Evolutionary conservation across 2,888 invertebrate genomes (phyloP).

Genomic region (Ryuthela nishihirai): DNA sequence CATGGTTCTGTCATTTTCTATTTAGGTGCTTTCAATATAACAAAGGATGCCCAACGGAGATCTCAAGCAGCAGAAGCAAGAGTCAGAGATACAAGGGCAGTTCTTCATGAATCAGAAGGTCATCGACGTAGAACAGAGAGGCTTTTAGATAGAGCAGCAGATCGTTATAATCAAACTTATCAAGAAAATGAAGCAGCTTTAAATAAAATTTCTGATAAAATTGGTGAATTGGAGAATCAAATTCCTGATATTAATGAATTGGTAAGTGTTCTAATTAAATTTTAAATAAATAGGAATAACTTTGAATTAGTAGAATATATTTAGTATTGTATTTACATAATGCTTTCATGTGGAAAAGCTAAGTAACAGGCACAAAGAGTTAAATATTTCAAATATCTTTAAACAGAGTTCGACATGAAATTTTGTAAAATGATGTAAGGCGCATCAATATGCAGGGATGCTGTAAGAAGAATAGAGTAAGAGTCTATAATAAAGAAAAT

Average conservation of each 20-base stretch:
- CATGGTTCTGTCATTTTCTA: neutral
- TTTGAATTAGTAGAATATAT: too few species aligned
- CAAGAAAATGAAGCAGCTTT: constrained; percentile 69
- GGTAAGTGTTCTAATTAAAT: constrained; percentile 56
- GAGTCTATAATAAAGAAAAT: too few species aligned
- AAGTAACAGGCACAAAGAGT: too few species aligned
- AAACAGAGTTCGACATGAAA: too few species aligned
- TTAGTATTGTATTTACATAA: too few species aligned
- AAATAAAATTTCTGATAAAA: constrained; percentile 61
- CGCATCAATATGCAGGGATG: too few species aligned
- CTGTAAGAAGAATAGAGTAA: too few species aligned
- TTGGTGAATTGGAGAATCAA: constrained; percentile 64
- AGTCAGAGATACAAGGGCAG: constrained; percentile 49
- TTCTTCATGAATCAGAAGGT: constrained; percentile 59
- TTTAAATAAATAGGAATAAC: too few species aligned
- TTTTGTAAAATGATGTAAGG: too few species aligned
- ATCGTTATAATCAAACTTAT: constrained; percentile 62
- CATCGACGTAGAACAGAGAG: constrained; percentile 64
- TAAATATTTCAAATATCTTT: too few species aligned
- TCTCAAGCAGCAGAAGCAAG: constrained; percentile 57
- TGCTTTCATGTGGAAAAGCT: too few species aligned
- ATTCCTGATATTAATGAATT: constrained; percentile 83
- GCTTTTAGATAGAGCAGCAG: constrained; percentile 59
- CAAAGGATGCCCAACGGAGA: constrained; percentile 65
- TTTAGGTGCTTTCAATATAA: constrained; percentile 76